Evolutionary conservation across 1,140 invertebrate species (phyloP).

Genomic region (Schmidtea mediterranea): DNA sequence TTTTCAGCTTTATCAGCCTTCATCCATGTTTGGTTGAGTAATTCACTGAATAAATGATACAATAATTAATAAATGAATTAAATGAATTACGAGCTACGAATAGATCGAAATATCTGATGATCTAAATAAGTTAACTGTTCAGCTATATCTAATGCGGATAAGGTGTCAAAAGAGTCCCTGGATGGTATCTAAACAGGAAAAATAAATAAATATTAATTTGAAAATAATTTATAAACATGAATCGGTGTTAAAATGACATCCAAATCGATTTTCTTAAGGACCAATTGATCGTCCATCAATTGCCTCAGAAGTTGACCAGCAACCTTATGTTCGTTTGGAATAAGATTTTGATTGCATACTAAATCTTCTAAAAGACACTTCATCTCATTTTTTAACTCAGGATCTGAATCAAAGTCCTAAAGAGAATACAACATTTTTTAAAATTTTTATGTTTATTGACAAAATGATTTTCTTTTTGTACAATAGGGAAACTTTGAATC

Average conservation of each 20-base stretch:
- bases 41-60: constrained; percentile 38
- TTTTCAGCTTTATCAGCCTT: constrained; percentile 52
- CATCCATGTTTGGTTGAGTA: constrained; percentile 69
- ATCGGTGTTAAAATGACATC: background rate
- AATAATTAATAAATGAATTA: constrained; percentile 7
- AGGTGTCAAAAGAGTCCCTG: constrained; percentile 52
- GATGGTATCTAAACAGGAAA: background rate
- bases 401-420: constrained; percentile 56
- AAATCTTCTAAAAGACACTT: constrained; percentile 66
- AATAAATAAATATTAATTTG: background rate
- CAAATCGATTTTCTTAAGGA: background rate
- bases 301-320: constrained; percentile 24
- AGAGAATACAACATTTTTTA: constrained; percentile 6
- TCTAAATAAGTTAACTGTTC: constrained; percentile 76
- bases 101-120: constrained; percentile 64
- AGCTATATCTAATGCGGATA: constrained; percentile 65
- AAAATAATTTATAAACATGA: background rate
- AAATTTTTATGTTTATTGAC: too few species aligned
- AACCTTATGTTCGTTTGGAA: constrained; percentile 63
- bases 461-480: too few species aligned
- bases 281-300: background rate
- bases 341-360: constrained; percentile 58
- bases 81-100: constrained; percentile 55
- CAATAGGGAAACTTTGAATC: too few species aligned
- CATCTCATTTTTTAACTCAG: constrained; percentile 42